These are phyloP conservation scores for Phrynosoma platyrhinos DNA, from an alignment of 2,113 vertebrate species.

Conservation along the genomic window DNA sequence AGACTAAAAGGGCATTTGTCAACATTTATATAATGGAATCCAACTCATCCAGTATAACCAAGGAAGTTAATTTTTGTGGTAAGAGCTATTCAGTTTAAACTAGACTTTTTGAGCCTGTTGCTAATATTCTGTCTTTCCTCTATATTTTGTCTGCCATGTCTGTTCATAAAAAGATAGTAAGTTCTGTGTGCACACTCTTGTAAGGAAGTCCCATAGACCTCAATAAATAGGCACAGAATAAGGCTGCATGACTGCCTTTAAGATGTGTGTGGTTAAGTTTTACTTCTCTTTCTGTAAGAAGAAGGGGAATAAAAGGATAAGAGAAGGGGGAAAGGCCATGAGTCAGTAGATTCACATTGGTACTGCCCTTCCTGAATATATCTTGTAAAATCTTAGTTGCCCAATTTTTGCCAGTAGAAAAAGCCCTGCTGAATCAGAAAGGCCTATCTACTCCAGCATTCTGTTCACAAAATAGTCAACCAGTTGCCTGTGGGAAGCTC, in stretches of 20 bases:
- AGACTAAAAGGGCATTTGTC: no score
- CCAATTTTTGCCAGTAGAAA: neutral
- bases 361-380: neutral
- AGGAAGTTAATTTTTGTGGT: neutral
- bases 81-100: conserved; percentile 25
- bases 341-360: conserved; percentile 14
- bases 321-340: neutral
- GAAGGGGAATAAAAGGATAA: neutral
- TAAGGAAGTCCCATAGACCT: no score
- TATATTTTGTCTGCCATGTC: neutral
- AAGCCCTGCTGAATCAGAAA: neutral
- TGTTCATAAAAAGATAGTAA: neutral
- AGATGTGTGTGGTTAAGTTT: neutral
- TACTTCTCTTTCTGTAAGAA: conserved; percentile 13
- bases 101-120: neutral
- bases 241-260: no score
- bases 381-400: conserved; percentile 13
- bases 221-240: neutral
- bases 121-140: neutral
- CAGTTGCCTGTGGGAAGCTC: neutral
- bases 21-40: no score
- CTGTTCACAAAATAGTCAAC: neutral
- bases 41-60: conserved; percentile 14
- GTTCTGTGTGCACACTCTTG: neutral
- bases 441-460: neutral